A percentile compares a stretch with the other conserved stretches of the same genome.
Evolutionary conservation across 2,113 vertebrate genomes (phyloP).

Genomic region (Lepidothrix coronata): DNA sequence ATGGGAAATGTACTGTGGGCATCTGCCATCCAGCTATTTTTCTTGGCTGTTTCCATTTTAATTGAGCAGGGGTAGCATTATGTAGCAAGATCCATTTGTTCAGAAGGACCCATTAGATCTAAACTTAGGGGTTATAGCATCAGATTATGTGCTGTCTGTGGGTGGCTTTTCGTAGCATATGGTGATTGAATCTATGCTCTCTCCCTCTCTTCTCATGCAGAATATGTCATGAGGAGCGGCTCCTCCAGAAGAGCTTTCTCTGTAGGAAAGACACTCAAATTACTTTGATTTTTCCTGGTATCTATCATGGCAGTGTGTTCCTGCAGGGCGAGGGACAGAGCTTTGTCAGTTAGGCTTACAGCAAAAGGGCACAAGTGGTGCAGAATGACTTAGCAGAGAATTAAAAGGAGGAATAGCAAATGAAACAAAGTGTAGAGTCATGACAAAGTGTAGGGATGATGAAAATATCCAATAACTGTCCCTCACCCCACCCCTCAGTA

Average conservation of each 20-base stretch:
- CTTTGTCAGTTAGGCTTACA: neutral
- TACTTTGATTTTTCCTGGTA: neutral
- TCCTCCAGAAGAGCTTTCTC: neutral
- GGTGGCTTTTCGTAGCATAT: neutral
- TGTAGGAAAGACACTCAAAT: conserved; percentile 11
- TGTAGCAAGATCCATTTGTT: neutral
- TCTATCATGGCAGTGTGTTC: neutral
- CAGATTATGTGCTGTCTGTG: neutral
- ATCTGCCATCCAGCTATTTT: neutral
- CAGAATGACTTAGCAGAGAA: conserved; percentile 19
- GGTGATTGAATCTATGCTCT: neutral
- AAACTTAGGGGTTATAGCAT: neutral
- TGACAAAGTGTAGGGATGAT: neutral
- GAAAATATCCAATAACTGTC: neutral
- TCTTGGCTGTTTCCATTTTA: neutral
- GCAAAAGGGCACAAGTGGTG: neutral
- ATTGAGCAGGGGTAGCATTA: neutral
- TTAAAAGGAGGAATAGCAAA: neutral
- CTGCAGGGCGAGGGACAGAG: conserved; percentile 1
- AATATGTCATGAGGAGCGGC: neutral
- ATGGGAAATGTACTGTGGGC: neutral
- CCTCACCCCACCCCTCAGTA: neutral
- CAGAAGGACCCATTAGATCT: neutral
- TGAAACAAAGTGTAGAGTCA: neutral
- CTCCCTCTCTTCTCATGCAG: neutral